Percentiles rank a stretch among this genome's conserved stretches.
phyloP scores from a whole-genome alignment of 2,888 invertebrate genomes.

The Eretmocerus hayati region DNA sequence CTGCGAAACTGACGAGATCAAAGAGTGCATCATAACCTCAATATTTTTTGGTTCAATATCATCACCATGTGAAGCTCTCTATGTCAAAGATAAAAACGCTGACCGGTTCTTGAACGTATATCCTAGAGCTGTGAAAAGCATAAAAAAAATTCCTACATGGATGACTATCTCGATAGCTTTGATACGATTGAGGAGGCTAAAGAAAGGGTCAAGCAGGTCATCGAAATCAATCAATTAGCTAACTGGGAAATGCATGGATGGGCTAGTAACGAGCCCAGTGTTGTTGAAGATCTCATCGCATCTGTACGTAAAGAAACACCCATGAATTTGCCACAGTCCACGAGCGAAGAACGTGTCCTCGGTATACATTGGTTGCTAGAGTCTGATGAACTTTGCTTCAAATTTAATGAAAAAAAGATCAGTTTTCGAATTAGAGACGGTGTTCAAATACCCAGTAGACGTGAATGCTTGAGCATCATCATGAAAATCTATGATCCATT shows the following conservation, averaged over 20 bases:
- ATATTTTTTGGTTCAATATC: conserved; percentile 25
- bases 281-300: too few relatives aligned
- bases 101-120: conserved; percentile 10
- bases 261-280: conserved; percentile 8
- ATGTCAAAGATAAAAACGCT: conserved; percentile 27
- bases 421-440: not conserved
- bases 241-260: conserved; percentile 21
- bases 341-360: not conserved
- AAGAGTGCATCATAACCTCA: conserved; percentile 23
- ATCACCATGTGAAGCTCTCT: conserved; percentile 29
- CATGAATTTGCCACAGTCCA: not conserved
- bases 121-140: conserved; percentile 25
- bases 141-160: conserved; percentile 28
- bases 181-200: conserved; percentile 21
- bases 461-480: conserved; percentile 19
- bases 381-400: not conserved
- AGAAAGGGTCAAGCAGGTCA: conserved; percentile 12
- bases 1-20: not conserved
- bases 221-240: conserved; percentile 11
- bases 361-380: not conserved
- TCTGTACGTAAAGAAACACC: not conserved
- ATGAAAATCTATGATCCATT: conserved; percentile 30
- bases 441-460: conserved; percentile 9
- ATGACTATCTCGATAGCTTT: conserved; percentile 12
- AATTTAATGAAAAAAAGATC: not conserved